phyloP scores from a whole-genome alignment of 2,888 invertebrate genomes.

The Leucophora obtusa region DNA sequence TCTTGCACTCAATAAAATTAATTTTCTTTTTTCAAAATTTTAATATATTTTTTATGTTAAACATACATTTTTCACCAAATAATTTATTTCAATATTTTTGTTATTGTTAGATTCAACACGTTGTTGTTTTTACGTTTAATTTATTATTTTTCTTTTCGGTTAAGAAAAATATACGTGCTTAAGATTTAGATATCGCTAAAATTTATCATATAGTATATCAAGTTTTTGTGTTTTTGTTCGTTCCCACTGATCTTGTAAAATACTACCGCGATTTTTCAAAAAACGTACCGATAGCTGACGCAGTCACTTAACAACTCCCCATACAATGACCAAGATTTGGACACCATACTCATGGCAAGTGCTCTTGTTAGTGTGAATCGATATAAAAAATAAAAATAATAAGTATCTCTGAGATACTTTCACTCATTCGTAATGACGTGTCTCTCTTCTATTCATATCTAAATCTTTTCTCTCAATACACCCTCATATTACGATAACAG shows the following conservation, averaged over 20 bases:
- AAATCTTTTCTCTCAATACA: slow-evolving; percentile 3
- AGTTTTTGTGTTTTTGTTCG: neutral
- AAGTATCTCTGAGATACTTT: slow-evolving; percentile 49
- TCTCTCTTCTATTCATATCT: slow-evolving; percentile 11
- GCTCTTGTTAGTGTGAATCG: slow-evolving; percentile 50
- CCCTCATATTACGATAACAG: neutral
- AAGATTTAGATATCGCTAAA: slow-evolving; percentile 16
- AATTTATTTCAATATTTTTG: slow-evolving; percentile 3
- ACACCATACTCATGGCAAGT: slow-evolving; percentile 50
- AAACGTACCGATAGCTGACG: slow-evolving; percentile 63
- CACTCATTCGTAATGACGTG: neutral
- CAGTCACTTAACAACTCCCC: slow-evolving; percentile 65
- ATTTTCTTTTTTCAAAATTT: slow-evolving; percentile 17
- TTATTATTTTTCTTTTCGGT: slow-evolving; percentile 23
- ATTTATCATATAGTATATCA: neutral
- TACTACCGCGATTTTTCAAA: slow-evolving; percentile 17
- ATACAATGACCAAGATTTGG: slow-evolving; percentile 46
- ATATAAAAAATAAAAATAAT: slow-evolving; percentile 1
- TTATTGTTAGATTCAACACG: slow-evolving; percentile 22
- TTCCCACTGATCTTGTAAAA: neutral
- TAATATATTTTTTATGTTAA: slow-evolving; percentile 19
- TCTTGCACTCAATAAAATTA: slow-evolving; percentile 50
- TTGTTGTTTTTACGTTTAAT: slow-evolving; percentile 26
- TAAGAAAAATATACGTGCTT: slow-evolving; percentile 31
- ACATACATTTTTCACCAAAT: slow-evolving; percentile 44